These are phyloP conservation scores for Corythornis cristatus DNA, from an alignment of 2,113 vertebrate genomes.

Conservation along the genomic window DNA sequence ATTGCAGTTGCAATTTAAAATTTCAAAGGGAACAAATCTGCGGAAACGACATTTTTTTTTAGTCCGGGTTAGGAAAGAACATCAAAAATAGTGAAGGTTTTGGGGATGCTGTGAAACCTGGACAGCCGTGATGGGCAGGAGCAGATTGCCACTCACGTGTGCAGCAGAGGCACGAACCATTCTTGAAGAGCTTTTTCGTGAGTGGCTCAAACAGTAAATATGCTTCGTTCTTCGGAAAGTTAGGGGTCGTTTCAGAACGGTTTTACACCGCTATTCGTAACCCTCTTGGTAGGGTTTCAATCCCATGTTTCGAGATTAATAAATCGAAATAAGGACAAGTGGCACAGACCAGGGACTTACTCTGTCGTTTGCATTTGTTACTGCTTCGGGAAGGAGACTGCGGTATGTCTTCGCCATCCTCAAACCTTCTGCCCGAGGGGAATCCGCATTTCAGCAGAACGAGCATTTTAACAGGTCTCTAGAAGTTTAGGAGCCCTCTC, in stretches of 20 bases:
- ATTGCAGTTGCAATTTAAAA: neutral
- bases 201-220: neutral
- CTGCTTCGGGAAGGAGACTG: neutral
- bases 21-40: neutral
- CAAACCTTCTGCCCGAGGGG: neutral
- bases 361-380: neutral
- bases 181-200: neutral
- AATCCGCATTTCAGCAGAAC: neutral
- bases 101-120: neutral
- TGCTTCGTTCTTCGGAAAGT: neutral
- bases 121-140: neutral
- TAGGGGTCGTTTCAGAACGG: neutral
- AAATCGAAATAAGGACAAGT: neutral
- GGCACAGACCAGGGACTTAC: neutral
- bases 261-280: neutral
- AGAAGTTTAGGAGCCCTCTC: neutral
- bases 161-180: neutral
- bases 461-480: neutral
- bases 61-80: neutral
- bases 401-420: neutral
- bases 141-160: neutral
- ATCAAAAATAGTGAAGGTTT: neutral
- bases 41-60: neutral
- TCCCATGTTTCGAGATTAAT: neutral
- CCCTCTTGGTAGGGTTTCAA: neutral